Evolutionary conservation across 2,113 vertebrate species (phyloP).

Genomic region (Silurus meridionalis): DNA sequence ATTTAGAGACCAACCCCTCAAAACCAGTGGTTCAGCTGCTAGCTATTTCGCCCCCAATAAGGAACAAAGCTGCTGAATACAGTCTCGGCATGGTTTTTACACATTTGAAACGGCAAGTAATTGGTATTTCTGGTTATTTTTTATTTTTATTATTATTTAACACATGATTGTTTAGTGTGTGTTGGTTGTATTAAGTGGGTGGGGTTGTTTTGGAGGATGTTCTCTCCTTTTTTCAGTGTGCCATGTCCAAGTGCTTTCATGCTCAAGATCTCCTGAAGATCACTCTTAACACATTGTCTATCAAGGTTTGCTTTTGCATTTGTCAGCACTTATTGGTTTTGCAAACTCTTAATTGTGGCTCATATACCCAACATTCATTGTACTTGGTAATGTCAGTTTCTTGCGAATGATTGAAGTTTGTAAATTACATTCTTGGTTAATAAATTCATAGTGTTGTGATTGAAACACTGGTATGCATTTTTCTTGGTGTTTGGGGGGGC

Average conservation of each 20-base stretch:
- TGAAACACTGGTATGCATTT: constrained; percentile 78
- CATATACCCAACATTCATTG: constrained; percentile 63
- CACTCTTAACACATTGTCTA: constrained; percentile 72
- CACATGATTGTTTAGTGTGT: not conserved
- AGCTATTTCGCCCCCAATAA: constrained; percentile 46
- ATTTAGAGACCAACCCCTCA: constrained; percentile 63
- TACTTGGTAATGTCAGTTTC: constrained; percentile 30
- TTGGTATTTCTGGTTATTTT: constrained; percentile 42
- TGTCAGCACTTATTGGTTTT: constrained; percentile 58
- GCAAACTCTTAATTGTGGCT: constrained; percentile 71
- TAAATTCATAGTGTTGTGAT: constrained; percentile 80
- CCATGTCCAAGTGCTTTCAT: constrained; percentile 74
- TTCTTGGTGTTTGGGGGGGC: constrained; percentile 62
- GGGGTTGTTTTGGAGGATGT: constrained; percentile 62
- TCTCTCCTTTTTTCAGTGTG: constrained; percentile 74
- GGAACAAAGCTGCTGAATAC: constrained; percentile 65
- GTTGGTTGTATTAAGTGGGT: constrained; percentile 53
- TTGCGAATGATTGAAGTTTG: constrained; percentile 70
- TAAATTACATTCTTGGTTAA: constrained; percentile 73
- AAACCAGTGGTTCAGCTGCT: constrained; percentile 58
- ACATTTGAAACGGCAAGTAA: constrained; percentile 57
- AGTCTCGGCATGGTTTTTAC: constrained; percentile 68
- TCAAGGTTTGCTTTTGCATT: constrained; percentile 72
- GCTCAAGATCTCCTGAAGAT: constrained; percentile 70
- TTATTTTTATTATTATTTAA: not conserved